phyloP scores from a whole-genome alignment of 1,140 invertebrate genomes.

The Lepidurus couesii region DNA sequence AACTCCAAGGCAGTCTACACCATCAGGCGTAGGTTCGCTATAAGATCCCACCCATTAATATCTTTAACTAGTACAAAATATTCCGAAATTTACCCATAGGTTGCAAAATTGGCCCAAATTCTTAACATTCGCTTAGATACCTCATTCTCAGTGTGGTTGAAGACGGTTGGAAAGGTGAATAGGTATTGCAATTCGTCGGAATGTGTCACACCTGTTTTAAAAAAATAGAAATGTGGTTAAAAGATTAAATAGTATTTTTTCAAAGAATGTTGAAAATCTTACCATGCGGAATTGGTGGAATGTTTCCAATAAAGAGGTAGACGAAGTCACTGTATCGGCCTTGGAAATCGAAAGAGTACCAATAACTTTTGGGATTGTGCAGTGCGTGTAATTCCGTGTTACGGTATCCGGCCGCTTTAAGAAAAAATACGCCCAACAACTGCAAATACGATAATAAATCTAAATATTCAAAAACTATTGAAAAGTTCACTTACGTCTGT shows the following conservation, averaged over 20 bases:
- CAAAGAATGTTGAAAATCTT: too few relatives aligned
- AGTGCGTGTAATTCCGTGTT: constrained; percentile 26
- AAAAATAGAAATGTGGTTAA: neutral
- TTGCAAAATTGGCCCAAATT: constrained; percentile 38
- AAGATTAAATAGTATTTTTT: too few relatives aligned
- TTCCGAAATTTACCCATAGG: constrained; percentile 35
- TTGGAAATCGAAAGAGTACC: constrained; percentile 34
- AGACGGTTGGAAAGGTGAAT: constrained; percentile 33
- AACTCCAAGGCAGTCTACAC: constrained; percentile 21
- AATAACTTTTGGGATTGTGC: constrained; percentile 30
- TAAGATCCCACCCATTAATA: neutral
- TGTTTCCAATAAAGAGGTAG: constrained; percentile 21
- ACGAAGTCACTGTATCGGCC: constrained; percentile 12
- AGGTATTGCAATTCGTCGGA: constrained; percentile 39
- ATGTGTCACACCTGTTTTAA: constrained; percentile 36
- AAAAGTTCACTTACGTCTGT: constrained; percentile 28
- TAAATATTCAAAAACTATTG: neutral
- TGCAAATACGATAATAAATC: neutral
- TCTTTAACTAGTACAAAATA: neutral
- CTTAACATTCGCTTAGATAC: constrained; percentile 36
- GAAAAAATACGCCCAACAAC: constrained; percentile 28
- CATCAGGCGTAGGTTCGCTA: constrained; percentile 30
- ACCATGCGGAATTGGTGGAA: constrained; percentile 23
- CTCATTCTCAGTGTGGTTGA: constrained; percentile 33
- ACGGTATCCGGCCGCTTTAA: constrained; percentile 30